Conservation (phyloP, 2,797 vertebrate genomes). For the Oryzias sinensis region DNA sequence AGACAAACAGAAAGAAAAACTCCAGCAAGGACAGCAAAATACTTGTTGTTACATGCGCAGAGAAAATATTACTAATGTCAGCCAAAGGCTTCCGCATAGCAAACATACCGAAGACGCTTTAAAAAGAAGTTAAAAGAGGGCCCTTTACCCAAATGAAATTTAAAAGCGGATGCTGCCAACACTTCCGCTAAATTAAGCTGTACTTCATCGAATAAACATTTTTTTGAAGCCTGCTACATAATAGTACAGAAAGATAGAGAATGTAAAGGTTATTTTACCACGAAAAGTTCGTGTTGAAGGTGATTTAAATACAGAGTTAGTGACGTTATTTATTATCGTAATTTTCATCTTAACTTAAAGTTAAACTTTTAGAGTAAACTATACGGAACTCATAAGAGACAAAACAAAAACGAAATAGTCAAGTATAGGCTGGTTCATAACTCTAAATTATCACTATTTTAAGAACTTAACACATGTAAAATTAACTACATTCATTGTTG, state of each 20-base stretch:
- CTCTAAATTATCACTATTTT: too few species aligned
- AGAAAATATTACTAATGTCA: constrained; percentile 40
- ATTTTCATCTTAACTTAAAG: background rate
- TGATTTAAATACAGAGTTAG: background rate
- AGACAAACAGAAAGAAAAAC: too few species aligned
- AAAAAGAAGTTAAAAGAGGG: constrained; percentile 13
- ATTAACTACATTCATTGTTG: too few species aligned
- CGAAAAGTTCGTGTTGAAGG: background rate
- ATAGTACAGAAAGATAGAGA: background rate
- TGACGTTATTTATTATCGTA: background rate
- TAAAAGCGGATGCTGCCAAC: constrained; percentile 17
- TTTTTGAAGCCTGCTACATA: background rate
- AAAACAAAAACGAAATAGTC: too few species aligned
- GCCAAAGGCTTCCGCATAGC: constrained; percentile 62
- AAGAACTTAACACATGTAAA: too few species aligned
- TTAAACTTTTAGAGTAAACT: too few species aligned
- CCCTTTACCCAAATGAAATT: constrained; percentile 19
- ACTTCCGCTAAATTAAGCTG: constrained; percentile 34
- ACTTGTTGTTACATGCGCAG: constrained; percentile 62
- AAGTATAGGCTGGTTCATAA: too few species aligned
- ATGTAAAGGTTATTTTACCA: background rate
- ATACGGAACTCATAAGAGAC: too few species aligned
- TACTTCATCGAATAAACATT: background rate
- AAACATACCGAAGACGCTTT: constrained; percentile 38
- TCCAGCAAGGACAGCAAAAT: background rate